A percentile compares a stretch with the other conserved stretches of the same genome.
Evolutionary conservation across 2,888 invertebrate species (phyloP).

Genomic region (Elysia crispata): DNA sequence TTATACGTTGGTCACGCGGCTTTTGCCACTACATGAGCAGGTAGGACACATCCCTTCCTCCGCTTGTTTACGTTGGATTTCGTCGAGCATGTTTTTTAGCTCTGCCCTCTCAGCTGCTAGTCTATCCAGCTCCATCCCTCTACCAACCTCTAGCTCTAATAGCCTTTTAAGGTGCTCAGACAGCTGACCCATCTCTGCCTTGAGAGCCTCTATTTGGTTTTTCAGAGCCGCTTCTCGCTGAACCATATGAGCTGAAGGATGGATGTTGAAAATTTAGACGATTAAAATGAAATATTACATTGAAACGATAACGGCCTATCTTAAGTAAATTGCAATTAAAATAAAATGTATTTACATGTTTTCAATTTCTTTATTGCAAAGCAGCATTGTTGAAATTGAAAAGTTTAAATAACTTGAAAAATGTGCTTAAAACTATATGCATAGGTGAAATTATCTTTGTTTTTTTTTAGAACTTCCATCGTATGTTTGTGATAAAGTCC

Average conservation of each 20-base stretch:
- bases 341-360: too few relatives aligned
- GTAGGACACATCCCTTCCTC: conserved; percentile 18
- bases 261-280: background rate
- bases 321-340: too few relatives aligned
- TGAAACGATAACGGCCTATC: too few relatives aligned
- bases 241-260: conserved; percentile 62
- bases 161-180: conserved; percentile 13
- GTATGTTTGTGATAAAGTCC: too few relatives aligned
- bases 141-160: conserved; percentile 29
- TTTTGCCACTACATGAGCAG: conserved; percentile 26
- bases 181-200: conserved; percentile 56
- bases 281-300: too few relatives aligned
- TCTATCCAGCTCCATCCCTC: conserved; percentile 36
- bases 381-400: too few relatives aligned
- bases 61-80: conserved; percentile 26
- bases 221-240: conserved; percentile 66
- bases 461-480: background rate
- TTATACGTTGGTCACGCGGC: conserved; percentile 38
- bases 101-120: conserved; percentile 36
- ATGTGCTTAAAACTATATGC: too few relatives aligned
- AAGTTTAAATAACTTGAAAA: too few relatives aligned
- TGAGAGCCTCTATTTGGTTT: conserved; percentile 63
- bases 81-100: conserved; percentile 24
- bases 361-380: too few relatives aligned
- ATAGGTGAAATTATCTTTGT: background rate